phyloP scores from a whole-genome alignment of 1,140 invertebrate genomes.

The Neodiprion virginianus region DNA sequence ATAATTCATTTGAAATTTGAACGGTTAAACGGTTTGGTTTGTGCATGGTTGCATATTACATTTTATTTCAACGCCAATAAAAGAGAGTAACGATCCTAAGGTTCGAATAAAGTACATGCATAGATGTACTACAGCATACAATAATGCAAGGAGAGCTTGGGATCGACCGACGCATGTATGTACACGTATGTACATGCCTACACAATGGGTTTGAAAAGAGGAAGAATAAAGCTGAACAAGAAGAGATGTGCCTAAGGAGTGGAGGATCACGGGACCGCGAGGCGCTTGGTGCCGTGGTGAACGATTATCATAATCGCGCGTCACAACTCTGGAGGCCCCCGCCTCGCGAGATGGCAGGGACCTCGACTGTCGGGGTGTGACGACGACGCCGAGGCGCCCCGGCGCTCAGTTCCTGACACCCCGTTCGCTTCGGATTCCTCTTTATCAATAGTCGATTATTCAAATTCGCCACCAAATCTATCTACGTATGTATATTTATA shows the following conservation, averaged over 20 bases:
- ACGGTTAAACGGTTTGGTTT: neutral
- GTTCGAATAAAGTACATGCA: constrained; percentile 49
- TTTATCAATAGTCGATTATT: neutral
- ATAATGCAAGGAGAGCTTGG: constrained; percentile 37
- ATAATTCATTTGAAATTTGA: too few relatives aligned
- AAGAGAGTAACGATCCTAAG: constrained; percentile 37
- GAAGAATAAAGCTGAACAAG: constrained; percentile 13
- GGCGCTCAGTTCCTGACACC: neutral
- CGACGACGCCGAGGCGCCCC: constrained; percentile 1
- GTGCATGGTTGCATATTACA: neutral
- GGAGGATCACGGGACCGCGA: constrained; percentile 14
- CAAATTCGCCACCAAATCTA: neutral
- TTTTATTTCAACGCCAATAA: constrained; percentile 19
- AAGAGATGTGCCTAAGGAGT: constrained; percentile 2
- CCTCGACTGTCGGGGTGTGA: constrained; percentile 28
- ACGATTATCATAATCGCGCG: constrained; percentile 62
- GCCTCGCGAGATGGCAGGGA: constrained; percentile 36
- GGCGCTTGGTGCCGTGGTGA: constrained; percentile 30
- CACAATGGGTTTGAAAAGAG: constrained; percentile 5
- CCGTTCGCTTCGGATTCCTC: neutral
- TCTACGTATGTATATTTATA: too few relatives aligned
- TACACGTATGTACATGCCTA: constrained; percentile 8
- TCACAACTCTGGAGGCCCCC: constrained; percentile 57
- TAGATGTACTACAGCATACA: constrained; percentile 36
- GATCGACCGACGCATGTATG: constrained; percentile 37